A percentile compares a stretch with the other conserved stretches of the same genome.
phyloP scores from a whole-genome alignment of 2,113 vertebrate species.

The Tychaedon coryphoeus region DNA sequence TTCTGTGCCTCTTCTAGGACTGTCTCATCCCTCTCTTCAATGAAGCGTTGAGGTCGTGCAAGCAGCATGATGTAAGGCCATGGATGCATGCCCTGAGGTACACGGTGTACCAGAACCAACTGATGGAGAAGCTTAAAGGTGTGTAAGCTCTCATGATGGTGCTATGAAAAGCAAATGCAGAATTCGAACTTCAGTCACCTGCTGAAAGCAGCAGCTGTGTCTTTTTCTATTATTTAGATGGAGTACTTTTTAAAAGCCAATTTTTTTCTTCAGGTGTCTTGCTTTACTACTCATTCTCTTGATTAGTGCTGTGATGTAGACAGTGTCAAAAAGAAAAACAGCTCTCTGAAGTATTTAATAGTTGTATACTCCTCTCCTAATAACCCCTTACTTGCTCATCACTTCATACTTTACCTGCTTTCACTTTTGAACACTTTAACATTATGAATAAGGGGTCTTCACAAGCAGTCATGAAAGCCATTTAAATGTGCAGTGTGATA shows the following conservation, averaged over 20 bases:
- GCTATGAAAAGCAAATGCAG: background rate
- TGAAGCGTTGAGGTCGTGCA: slow-evolving; percentile 90
- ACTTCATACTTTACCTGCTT: background rate
- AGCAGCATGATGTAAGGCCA: slow-evolving; percentile 92
- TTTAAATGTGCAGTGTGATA: background rate
- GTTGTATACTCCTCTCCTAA: background rate
- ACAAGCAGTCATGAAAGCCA: background rate
- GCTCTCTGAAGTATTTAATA: background rate
- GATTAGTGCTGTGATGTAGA: background rate
- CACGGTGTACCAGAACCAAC: slow-evolving; percentile 86
- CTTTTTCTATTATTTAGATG: background rate
- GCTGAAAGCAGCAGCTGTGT: background rate
- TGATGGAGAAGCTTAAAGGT: slow-evolving; percentile 90
- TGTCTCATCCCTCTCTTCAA: slow-evolving; percentile 91
- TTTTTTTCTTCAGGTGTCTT: background rate
- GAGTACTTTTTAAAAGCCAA: background rate
- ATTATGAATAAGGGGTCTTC: background rate
- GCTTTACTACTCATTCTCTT: background rate
- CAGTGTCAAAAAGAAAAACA: background rate
- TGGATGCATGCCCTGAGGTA: slow-evolving; percentile 95
- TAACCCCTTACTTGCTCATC: background rate
- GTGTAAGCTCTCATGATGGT: background rate
- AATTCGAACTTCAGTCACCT: background rate
- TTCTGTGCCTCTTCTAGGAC: slow-evolving; percentile 76
- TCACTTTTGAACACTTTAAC: background rate